Conservation (phyloP, 2,888 invertebrate genomes). For the Hemicrepidius hirtus region DNA sequence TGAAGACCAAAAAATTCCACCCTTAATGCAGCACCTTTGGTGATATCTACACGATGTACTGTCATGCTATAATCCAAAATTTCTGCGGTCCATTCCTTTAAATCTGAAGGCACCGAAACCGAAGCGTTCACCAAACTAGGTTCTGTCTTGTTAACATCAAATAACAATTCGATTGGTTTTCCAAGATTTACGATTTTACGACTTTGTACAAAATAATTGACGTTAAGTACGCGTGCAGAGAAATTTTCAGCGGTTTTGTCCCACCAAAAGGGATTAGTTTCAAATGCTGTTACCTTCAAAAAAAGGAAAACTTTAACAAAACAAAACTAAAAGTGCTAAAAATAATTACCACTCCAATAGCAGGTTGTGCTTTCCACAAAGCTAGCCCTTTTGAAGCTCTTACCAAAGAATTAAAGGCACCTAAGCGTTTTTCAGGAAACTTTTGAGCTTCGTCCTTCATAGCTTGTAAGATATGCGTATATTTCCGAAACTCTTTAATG, state of each 20-base stretch:
- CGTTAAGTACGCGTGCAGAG: constrained; percentile 2
- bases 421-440: not conserved
- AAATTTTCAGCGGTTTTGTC: not conserved
- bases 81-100: constrained; percentile 16
- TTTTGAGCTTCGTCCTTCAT: not conserved
- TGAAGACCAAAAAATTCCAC: constrained; percentile 15
- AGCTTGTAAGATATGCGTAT: not conserved
- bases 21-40: not conserved
- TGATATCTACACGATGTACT: constrained; percentile 37
- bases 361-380: not conserved
- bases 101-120: constrained; percentile 22
- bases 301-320: too few relatives aligned
- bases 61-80: constrained; percentile 1
- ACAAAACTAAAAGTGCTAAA: not conserved
- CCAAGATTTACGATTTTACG: not conserved
- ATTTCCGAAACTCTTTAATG: not conserved
- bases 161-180: constrained; percentile 16
- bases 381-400: not conserved
- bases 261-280: constrained; percentile 37
- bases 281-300: constrained; percentile 22
- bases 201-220: constrained; percentile 18
- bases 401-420: not conserved
- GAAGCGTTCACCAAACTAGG: not conserved
- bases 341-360: constrained; percentile 9
- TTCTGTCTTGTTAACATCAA: not conserved